phyloP scores from a whole-genome alignment of 2,113 vertebrate species.

The Sylvietta virens region DNA sequence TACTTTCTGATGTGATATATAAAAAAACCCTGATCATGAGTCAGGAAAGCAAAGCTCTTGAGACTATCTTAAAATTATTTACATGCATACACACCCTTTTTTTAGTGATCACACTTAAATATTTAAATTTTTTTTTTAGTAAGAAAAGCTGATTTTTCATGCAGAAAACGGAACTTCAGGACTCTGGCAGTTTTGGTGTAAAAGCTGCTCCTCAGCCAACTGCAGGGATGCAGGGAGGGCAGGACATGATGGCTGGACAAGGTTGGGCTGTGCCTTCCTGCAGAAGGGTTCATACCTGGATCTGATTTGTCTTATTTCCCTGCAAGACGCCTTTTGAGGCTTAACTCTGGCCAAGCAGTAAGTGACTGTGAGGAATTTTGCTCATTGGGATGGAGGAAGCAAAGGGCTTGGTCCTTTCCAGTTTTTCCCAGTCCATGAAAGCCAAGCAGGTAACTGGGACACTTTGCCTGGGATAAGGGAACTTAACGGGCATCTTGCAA shows the following conservation, averaged over 20 bases:
- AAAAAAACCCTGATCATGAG: background rate
- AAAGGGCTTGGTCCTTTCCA: background rate
- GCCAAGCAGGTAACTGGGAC: background rate
- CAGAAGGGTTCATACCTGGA: background rate
- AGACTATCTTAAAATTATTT: constrained; percentile 30
- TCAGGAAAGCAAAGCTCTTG: constrained; percentile 34
- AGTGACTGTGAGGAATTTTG: background rate
- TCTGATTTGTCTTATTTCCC: background rate
- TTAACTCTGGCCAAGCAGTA: background rate
- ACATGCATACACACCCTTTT: background rate
- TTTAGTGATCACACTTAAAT: constrained; percentile 15
- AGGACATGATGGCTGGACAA: rapidly evolving
- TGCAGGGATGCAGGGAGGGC: background rate
- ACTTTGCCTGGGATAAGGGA: background rate
- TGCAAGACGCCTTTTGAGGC: background rate
- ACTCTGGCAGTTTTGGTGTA: background rate
- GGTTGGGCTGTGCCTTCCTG: background rate
- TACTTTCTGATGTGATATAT: constrained; percentile 47
- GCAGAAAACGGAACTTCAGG: background rate
- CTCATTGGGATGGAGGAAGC: rapidly evolving
- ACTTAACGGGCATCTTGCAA: background rate
- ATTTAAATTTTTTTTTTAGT: background rate
- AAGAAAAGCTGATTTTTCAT: background rate
- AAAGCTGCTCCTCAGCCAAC: background rate
- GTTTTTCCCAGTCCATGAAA: background rate